Conservation (phyloP, 2,888 invertebrate species). For the Heteromurus nitidus region DNA sequence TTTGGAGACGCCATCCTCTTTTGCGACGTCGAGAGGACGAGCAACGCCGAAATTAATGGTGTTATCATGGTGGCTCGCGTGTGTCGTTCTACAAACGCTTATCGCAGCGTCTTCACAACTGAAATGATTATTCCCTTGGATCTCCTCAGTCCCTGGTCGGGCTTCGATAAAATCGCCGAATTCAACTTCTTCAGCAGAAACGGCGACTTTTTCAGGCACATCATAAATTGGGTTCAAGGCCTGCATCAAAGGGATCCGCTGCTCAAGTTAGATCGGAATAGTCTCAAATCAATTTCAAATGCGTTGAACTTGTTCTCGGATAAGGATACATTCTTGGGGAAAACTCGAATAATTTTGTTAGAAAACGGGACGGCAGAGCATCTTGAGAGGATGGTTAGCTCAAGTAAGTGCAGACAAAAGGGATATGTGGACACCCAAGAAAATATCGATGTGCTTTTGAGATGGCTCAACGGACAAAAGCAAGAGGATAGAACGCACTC, state of each 20-base stretch:
- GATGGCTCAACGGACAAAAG: not conserved
- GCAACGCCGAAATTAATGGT: too few relatives aligned
- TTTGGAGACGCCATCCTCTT: not conserved
- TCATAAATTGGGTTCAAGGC: not conserved
- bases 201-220: not conserved
- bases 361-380: not conserved
- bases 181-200: not conserved
- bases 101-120: not conserved
- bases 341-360: not conserved
- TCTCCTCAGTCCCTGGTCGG: not conserved
- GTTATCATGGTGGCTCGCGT: not conserved
- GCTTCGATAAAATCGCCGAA: not conserved
- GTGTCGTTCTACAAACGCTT: constrained; percentile 1
- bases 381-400: not conserved
- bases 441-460: not conserved
- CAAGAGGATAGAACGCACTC: not conserved
- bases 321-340: not conserved
- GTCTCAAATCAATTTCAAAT: not conserved
- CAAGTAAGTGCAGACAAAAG: not conserved
- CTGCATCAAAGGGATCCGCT: not conserved
- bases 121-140: not conserved
- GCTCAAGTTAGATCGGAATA: not conserved
- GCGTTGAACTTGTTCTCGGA: not conserved
- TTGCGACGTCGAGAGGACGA: not conserved
- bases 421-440: constrained; percentile 6